These are phyloP conservation scores for Cranoglanis bouderius DNA, from an alignment of 2,113 vertebrate genomes.

Conservation along the genomic window DNA sequence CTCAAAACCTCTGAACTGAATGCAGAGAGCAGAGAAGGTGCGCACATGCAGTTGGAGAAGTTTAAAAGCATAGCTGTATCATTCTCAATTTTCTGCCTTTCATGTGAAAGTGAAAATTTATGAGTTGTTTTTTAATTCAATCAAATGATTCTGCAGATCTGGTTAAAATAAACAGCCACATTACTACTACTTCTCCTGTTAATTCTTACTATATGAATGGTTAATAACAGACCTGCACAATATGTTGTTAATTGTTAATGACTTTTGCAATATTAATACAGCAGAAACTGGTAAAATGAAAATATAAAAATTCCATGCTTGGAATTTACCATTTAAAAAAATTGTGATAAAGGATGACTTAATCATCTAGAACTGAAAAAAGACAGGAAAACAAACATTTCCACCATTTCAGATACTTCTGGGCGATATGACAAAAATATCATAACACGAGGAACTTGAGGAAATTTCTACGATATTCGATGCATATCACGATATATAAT, in stretches of 20 bases:
- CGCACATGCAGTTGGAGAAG: neutral
- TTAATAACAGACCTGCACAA: neutral
- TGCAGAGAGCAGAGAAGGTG: neutral
- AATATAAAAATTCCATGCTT: neutral
- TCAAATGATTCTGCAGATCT: neutral
- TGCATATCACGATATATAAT: too few relatives aligned
- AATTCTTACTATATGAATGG: neutral
- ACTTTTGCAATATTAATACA: neutral
- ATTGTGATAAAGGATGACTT: neutral
- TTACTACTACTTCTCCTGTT: neutral
- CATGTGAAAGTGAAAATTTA: neutral
- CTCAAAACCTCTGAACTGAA: neutral
- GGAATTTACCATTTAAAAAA: neutral
- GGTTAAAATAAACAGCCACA: neutral
- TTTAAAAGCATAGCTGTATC: conserved; percentile 6
- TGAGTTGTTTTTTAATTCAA: neutral
- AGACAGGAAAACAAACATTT: neutral
- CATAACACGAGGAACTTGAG: too few relatives aligned
- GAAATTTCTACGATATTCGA: too few relatives aligned
- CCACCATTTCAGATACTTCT: too few relatives aligned
- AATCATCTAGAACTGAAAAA: neutral
- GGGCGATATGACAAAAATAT: too few relatives aligned
- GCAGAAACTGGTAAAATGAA: neutral
- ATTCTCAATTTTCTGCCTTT: conserved; percentile 1
- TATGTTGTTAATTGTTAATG: neutral